These are phyloP conservation scores for Leucophora obtusa DNA, from an alignment of 2,888 invertebrate genomes.

Conservation along the genomic window DNA sequence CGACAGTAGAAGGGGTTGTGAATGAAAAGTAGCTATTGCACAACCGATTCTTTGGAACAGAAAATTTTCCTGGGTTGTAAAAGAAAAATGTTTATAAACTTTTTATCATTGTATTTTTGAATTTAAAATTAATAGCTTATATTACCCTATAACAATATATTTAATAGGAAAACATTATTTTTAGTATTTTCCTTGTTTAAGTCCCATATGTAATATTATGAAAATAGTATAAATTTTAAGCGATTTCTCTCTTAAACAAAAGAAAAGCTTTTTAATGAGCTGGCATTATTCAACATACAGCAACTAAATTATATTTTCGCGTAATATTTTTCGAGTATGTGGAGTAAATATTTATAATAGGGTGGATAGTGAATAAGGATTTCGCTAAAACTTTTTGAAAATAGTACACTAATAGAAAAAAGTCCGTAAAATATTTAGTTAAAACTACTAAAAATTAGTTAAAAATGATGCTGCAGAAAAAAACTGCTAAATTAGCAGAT, in stretches of 20 bases:
- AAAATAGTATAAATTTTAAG: constrained; percentile 20
- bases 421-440: too few species aligned
- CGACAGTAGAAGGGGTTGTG: too few species aligned
- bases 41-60: too few species aligned
- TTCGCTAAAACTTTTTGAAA: too few species aligned
- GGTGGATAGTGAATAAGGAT: too few species aligned
- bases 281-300: constrained; percentile 25
- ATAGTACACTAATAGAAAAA: too few species aligned
- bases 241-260: constrained; percentile 14
- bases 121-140: neutral
- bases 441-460: too few species aligned
- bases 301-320: constrained; percentile 3
- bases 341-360: too few species aligned
- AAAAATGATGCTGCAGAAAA: too few species aligned
- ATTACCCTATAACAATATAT: neutral
- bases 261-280: constrained; percentile 34
- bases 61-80: too few species aligned
- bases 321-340: neutral
- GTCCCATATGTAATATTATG: constrained; percentile 18
- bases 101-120: neutral
- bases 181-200: neutral
- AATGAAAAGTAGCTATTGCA: too few species aligned
- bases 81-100: neutral
- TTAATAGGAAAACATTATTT: neutral
- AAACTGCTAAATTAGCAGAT: too few species aligned